phyloP scores from a whole-genome alignment of 2,888 invertebrate genomes.

The Rhaphigaster nebulosa region DNA sequence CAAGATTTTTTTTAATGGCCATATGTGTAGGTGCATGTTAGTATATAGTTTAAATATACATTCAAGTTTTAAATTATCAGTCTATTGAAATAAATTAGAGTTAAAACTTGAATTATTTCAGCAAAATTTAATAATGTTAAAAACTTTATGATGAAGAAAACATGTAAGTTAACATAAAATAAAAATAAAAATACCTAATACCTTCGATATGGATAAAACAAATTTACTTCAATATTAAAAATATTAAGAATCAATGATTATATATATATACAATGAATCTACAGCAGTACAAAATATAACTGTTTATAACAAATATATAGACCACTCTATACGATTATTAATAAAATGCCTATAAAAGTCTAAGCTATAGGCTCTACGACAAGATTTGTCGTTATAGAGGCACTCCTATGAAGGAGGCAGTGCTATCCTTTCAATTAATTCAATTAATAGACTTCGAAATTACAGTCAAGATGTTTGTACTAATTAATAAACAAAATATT shows the following conservation, averaged over 20 bases:
- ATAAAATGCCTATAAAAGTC: conserved; percentile 8
- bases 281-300: conserved; percentile 9
- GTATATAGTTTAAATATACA: not conserved
- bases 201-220: not conserved
- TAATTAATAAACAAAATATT: not conserved
- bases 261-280: conserved; percentile 15
- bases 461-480: not conserved
- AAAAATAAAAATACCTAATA: not conserved
- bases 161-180: not conserved
- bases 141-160: no score
- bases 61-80: not conserved
- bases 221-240: not conserved
- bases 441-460: not conserved
- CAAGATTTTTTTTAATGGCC: no score
- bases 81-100: not conserved
- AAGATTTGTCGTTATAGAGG: not conserved
- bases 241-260: not conserved
- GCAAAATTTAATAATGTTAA: not conserved
- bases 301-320: conserved; percentile 43
- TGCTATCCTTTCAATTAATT: not conserved
- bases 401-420: not conserved
- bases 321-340: not conserved
- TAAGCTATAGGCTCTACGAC: not conserved
- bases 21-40: no score
- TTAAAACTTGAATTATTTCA: not conserved